Base-by-base conservation (phyloP, 1,140 invertebrate genomes). In the Scylla paramamosain region DNA sequence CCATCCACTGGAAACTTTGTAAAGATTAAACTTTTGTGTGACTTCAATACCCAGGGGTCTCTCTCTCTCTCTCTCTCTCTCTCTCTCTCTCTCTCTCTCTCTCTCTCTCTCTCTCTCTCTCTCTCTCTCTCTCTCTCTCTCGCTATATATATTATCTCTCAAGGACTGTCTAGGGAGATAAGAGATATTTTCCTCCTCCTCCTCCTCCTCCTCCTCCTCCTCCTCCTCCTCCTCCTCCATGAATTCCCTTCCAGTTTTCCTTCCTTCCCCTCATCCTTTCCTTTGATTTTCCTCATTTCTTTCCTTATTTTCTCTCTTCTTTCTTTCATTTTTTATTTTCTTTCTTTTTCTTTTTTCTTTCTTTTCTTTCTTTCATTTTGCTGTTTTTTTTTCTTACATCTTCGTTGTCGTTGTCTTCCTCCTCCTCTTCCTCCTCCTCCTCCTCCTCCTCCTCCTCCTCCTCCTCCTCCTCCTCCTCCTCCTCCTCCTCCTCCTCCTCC, bases 51-150 rank as follows among this genome's bases (percentile, higher is more conserved):
- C 10, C 52, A 16, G 10, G 29, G 28, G 39, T 39, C 45, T 86
- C 32, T 82, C 29, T 86, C 67, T 93, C 32, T 32, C 29, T 84
- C 29, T 93, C 84, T 82, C 39, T 93, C 29, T 93, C 45, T 82
- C 28, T 59, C 87, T 95, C 94, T 95, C 91, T 95, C n/a, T 83
- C 89, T 29, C 89, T 96, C 28, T 93, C 16, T 95, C 46, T 95
- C 39, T 95, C 48, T 95, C 48, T 89, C 89, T 95, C 89, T 94
- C 89, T 95, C 52, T 88, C 48, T 93, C 48, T 93, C 92, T 93
- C 91, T 92, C 91, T 92, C 86, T 88, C n/a, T 28, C 29, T 39
- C 39, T 39, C 39, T 39, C 39, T 39, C 39, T 39, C 39, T 39
- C 39, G 1, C 39, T 39, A 1, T 87, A 6, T 87, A 10, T 28